phyloP scores from a whole-genome alignment of 2,888 invertebrate genomes.

The Brassicogethes aeneus region DNA sequence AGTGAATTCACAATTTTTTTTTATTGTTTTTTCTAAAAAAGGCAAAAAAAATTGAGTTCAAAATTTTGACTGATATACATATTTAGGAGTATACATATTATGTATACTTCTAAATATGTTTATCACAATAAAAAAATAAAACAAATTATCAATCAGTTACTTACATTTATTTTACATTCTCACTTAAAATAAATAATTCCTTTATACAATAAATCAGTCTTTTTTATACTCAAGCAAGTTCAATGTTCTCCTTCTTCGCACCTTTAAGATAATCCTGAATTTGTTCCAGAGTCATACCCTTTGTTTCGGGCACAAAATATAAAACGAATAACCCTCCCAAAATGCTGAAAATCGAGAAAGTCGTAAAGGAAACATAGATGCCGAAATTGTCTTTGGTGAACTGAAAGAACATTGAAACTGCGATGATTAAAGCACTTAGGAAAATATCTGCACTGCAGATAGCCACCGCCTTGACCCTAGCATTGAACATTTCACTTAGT shows the following conservation, averaged over 20 bases:
- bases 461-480: constrained; percentile 47
- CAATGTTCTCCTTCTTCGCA: too few relatives aligned
- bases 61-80: too few relatives aligned
- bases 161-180: too few relatives aligned
- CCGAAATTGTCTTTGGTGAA: constrained; percentile 36
- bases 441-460: constrained; percentile 47
- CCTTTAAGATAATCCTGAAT: neutral
- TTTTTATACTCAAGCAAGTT: too few relatives aligned
- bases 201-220: too few relatives aligned
- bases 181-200: too few relatives aligned
- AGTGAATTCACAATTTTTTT: too few relatives aligned
- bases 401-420: constrained; percentile 43
- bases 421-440: constrained; percentile 41
- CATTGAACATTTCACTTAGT: constrained; percentile 47
- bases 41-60: too few relatives aligned
- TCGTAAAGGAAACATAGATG: constrained; percentile 41
- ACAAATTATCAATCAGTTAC: neutral
- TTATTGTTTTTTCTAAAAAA: too few relatives aligned
- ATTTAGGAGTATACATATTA: too few relatives aligned
- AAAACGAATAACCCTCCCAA: constrained; percentile 12
- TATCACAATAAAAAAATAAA: too few relatives aligned
- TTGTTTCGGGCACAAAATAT: constrained; percentile 16
- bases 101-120: too few relatives aligned
- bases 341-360: constrained; percentile 31
- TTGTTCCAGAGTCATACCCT: constrained; percentile 13